phyloP scores from a whole-genome alignment of 2,797 vertebrate genomes.

The Falco berigora region DNA sequence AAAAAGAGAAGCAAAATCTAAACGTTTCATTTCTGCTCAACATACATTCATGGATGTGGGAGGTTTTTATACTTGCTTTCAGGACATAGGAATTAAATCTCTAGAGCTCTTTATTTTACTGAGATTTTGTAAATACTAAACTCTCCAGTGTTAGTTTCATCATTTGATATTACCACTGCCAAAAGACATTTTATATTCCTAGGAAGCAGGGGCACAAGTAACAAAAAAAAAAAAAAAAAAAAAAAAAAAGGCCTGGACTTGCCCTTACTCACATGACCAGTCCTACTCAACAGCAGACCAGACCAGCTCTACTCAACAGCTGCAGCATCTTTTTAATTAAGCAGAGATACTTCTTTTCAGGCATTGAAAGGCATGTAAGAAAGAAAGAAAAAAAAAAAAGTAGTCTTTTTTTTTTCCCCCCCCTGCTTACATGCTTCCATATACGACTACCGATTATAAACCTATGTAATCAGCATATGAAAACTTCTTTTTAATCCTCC shows the following conservation, averaged over 20 bases:
- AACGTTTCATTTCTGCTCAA: conserved; percentile 66
- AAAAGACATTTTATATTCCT: not conserved
- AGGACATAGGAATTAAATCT: conserved; percentile 22
- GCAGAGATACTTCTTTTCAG: not conserved
- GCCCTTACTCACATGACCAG: not conserved
- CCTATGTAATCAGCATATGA: not conserved
- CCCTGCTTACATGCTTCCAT: not conserved
- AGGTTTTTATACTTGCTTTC: conserved; percentile 34
- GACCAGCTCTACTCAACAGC: not conserved
- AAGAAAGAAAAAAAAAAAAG: not conserved
- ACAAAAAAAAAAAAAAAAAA: not conserved
- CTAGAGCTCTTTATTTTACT: conserved; percentile 35
- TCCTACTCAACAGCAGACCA: not conserved
- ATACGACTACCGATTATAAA: not conserved
- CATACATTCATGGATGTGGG: conserved; percentile 36
- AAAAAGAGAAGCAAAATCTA: conserved; percentile 62
- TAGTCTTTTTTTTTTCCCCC: not conserved
- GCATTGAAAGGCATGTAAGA: not conserved
- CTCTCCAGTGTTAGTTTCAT: not conserved
- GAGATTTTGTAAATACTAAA: conserved; percentile 54
- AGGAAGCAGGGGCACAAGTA: not conserved
- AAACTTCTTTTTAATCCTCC: not conserved
- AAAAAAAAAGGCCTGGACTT: not conserved
- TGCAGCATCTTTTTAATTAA: not conserved
- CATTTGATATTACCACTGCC: not conserved